Evolutionary conservation across 2,888 invertebrate genomes (phyloP).

Genomic region (Aphidoletes aphidimyza): DNA sequence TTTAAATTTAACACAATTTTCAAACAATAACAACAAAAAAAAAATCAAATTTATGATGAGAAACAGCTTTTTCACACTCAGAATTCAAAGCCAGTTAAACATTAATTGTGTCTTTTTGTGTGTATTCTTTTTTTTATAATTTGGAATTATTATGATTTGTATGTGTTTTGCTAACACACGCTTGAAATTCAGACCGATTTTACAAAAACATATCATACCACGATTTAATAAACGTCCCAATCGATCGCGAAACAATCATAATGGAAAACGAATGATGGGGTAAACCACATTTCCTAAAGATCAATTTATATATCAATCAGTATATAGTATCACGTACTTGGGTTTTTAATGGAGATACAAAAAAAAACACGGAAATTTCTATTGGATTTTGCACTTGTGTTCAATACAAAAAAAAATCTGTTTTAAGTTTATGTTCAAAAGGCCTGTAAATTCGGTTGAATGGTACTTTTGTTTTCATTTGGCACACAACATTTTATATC

Average conservation of each 20-base stretch:
- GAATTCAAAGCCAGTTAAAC: no score
- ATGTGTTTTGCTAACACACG: background rate
- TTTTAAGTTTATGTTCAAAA: background rate
- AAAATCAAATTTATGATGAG: no score
- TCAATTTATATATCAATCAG: background rate
- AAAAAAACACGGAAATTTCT: background rate
- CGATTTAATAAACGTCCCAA: conserved; percentile 55
- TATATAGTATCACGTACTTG: background rate
- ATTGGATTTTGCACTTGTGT: background rate
- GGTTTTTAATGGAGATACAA: background rate
- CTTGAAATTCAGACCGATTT: background rate
- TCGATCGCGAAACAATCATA: conserved; percentile 32
- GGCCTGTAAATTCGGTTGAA: background rate
- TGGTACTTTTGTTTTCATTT: background rate
- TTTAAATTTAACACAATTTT: background rate
- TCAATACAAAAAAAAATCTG: background rate
- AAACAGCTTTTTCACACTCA: no score
- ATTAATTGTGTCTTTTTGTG: conserved; percentile 6
- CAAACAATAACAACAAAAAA: background rate
- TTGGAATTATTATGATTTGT: background rate
- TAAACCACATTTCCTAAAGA: background rate
- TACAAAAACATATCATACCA: conserved; percentile 53
- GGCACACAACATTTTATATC: no score
- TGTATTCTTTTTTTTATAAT: background rate
- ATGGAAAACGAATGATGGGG: conserved; percentile 48